Evolutionary conservation across 1,140 invertebrate species (phyloP), one percentile per base, ranked within the genome.

Genomic region (Notospermus geniculatus): DNA sequence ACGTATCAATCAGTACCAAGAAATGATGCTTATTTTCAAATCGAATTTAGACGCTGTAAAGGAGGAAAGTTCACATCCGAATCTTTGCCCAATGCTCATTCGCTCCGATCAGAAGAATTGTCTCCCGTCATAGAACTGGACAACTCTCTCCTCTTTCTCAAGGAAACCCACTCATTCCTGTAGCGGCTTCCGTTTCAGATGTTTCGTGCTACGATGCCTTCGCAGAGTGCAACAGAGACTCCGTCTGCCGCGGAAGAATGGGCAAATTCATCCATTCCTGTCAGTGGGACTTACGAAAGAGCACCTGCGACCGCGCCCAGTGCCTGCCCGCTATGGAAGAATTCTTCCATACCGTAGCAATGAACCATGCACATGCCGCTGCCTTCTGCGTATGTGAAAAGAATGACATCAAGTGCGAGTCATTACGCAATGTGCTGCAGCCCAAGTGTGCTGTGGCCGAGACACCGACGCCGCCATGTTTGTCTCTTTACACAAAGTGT

Each of bases 361-460:
- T 50, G 19, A 50, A 50, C 19, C 46, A 50, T 50, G 46, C 5
- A 4, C 46, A 50, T 27, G 46, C 46, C n/a, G 46, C 46, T 9
- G 46, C 46, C 4, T 50, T 50, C n/a, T 50, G 46, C 25, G n/a
- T 27, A 5, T 50, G 46, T n/a, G 46, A 19, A n/a, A 5, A n/a
- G n/a, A 27, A 27, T n/a, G 46, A 50, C 25, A 27, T 50, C n/a
- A 50, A 50, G 46, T 50, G 46, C 46, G 46, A 5, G 46, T 50
- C 46, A n/a, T 5, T 50, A 23, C 46, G n/a, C n/a, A 9, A 19
- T 19, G 46, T 50, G 46, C n/a, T 64, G 32, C 53, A 39, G 2
- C 60, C 64, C 2, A 50, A 60, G 13, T 66, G 64, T 45, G 43
- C 64, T 30, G 50, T 52, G 27, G 39, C 57, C 1, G 60, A 66